Conservation (phyloP, 2,888 invertebrate species). For the Zeuzera pyrina region DNA sequence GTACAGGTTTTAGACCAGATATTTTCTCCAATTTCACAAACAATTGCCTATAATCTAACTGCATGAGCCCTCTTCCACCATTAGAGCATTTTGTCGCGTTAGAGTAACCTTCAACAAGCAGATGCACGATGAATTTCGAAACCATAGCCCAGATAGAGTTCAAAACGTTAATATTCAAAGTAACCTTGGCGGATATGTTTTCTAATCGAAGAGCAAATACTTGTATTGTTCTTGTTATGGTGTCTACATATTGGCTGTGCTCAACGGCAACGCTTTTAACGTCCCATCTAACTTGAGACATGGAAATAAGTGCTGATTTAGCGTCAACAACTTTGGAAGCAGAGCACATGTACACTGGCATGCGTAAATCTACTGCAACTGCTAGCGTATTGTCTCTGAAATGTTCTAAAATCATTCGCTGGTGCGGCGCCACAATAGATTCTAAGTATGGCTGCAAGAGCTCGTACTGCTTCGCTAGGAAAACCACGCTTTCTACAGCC, state of each 20-base stretch:
- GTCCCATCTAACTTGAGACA: slow-evolving; percentile 96
- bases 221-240: slow-evolving; percentile 82
- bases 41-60: slow-evolving; percentile 96
- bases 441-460: slow-evolving; percentile 89
- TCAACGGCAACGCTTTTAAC: slow-evolving; percentile 95
- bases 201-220: slow-evolving; percentile 85
- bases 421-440: slow-evolving; percentile 82
- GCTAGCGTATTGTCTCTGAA: slow-evolving; percentile 83
- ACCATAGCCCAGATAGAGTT: slow-evolving; percentile 90
- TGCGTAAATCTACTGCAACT: slow-evolving; percentile 81
- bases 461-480: slow-evolving; percentile 90
- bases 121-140: slow-evolving; percentile 87
- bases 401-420: slow-evolving; percentile 77
- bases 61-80: slow-evolving; percentile 97
- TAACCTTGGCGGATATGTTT: slow-evolving; percentile 79
- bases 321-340: slow-evolving; percentile 86
- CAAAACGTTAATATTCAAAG: slow-evolving; percentile 79
- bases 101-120: slow-evolving; percentile 94
- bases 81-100: slow-evolving; percentile 95
- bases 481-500: slow-evolving; percentile 93
- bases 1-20: slow-evolving; percentile 86
- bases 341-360: slow-evolving; percentile 91
- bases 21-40: slow-evolving; percentile 92
- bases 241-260: slow-evolving; percentile 91
- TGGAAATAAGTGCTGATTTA: slow-evolving; percentile 82